These are phyloP conservation scores for Stomatorhinus ivindoensis DNA, from an alignment of 2,113 vertebrate genomes.

Conservation along the genomic window DNA sequence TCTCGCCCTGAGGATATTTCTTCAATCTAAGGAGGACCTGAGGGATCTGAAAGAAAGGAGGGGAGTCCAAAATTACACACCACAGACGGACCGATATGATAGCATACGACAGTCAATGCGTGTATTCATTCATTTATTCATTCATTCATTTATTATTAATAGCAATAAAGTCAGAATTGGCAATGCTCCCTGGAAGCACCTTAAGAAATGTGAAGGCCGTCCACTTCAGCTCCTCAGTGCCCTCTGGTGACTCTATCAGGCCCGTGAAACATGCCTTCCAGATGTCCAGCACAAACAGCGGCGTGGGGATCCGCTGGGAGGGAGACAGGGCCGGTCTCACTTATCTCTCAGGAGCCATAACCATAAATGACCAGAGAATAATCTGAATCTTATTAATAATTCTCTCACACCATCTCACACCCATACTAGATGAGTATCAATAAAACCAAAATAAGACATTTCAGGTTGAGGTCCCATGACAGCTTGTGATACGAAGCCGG, in stretches of 20 bases:
- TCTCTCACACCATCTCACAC: neutral
- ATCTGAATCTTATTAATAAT: neutral
- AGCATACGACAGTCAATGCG: neutral
- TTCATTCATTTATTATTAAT: neutral
- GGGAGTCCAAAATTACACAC: neutral
- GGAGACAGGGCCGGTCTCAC: neutral
- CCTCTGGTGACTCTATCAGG: slow-evolving; percentile 94
- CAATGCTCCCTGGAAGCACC: slow-evolving; percentile 46
- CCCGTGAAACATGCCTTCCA: slow-evolving; percentile 98
- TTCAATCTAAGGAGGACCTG: slow-evolving; percentile 90
- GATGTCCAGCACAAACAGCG: slow-evolving; percentile 87
- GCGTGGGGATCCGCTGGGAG: slow-evolving; percentile 74
- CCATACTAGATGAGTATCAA: neutral
- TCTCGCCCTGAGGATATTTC: slow-evolving; percentile 84
- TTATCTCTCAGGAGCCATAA: neutral
- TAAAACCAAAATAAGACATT: neutral
- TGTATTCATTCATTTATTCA: too few species aligned
- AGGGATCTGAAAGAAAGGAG: slow-evolving; percentile 69
- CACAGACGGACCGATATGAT: neutral
- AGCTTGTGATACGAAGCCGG: neutral
- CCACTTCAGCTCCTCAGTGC: slow-evolving; percentile 96
- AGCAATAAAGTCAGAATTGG: neutral
- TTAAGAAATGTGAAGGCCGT: slow-evolving; percentile 97
- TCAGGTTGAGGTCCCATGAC: neutral
- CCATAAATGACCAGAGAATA: neutral